Conservation (phyloP, 2,888 invertebrate species). For the Dioctria linearis region DNA sequence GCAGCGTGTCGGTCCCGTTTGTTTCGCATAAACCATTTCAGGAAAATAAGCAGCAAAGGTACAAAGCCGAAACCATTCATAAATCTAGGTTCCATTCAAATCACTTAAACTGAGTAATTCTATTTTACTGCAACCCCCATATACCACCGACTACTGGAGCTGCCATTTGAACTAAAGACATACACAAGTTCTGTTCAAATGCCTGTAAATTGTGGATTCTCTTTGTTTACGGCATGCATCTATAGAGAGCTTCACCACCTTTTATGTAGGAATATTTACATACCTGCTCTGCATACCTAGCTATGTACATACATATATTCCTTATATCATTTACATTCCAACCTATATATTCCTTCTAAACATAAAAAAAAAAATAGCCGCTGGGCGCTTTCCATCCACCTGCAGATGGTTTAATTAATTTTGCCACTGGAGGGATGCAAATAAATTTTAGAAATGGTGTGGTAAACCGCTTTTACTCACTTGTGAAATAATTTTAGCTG, state of each 20-base stretch:
- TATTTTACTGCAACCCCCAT: background rate
- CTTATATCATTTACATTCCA: too few species aligned
- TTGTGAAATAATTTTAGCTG: background rate
- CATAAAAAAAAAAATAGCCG: background rate
- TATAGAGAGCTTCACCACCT: background rate
- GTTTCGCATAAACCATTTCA: background rate
- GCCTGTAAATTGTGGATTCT: constrained; percentile 1
- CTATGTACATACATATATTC: too few species aligned
- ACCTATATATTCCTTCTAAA: too few species aligned
- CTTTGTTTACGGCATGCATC: constrained; percentile 7
- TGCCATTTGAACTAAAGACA: background rate
- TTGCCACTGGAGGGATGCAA: background rate
- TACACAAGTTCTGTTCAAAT: background rate
- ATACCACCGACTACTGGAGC: background rate
- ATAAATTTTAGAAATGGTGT: constrained; percentile 6
- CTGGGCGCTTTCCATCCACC: background rate
- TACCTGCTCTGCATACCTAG: too few species aligned
- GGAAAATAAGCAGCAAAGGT: background rate
- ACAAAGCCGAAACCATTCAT: background rate
- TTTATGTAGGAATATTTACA: too few species aligned
- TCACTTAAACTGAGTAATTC: background rate
- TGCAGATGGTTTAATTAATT: constrained; percentile 6
- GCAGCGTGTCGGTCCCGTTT: background rate
- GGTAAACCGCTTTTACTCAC: background rate
- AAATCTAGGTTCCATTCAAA: background rate